Conservation (phyloP, 2,113 vertebrate genomes). For the Pteronura brasiliensis region DNA sequence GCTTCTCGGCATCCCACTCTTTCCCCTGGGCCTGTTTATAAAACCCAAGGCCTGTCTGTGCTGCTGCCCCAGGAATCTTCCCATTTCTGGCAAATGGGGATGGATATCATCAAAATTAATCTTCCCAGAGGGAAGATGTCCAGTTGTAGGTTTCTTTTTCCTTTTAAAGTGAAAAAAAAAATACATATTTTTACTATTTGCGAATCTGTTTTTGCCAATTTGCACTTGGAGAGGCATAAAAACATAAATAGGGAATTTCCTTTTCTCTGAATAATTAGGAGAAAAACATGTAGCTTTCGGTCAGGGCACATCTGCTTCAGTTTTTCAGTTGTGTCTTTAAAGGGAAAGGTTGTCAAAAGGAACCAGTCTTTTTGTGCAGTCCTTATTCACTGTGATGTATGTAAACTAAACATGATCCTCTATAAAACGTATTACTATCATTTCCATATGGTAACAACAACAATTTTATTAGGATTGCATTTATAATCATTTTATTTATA, state of each 20-base stretch:
- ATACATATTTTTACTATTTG: neutral
- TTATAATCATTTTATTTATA: neutral
- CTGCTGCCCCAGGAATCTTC: neutral
- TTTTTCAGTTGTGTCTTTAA: conserved; percentile 48
- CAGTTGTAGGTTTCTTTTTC: neutral
- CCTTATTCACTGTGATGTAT: neutral
- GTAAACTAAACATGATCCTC: neutral
- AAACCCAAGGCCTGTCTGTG: neutral
- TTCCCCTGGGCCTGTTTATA: neutral
- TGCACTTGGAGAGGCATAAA: conserved; percentile 30
- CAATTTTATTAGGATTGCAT: neutral
- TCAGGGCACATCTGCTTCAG: conserved; percentile 44
- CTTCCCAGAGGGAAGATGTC: neutral
- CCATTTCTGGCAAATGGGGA: neutral
- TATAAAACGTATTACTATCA: neutral
- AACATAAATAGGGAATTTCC: conserved; percentile 44
- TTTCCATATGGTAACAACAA: neutral
- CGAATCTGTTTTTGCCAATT: conserved; percentile 40
- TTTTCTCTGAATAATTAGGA: conserved; percentile 45
- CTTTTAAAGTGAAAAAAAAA: neutral
- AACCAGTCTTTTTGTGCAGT: neutral
- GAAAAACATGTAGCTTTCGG: conserved; percentile 8
- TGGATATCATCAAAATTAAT: neutral
- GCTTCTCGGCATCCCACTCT: rapidly evolving
- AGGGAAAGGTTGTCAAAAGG: neutral